phyloP scores from a whole-genome alignment of 2,888 invertebrate species.

The Platynereis dumerilii region DNA sequence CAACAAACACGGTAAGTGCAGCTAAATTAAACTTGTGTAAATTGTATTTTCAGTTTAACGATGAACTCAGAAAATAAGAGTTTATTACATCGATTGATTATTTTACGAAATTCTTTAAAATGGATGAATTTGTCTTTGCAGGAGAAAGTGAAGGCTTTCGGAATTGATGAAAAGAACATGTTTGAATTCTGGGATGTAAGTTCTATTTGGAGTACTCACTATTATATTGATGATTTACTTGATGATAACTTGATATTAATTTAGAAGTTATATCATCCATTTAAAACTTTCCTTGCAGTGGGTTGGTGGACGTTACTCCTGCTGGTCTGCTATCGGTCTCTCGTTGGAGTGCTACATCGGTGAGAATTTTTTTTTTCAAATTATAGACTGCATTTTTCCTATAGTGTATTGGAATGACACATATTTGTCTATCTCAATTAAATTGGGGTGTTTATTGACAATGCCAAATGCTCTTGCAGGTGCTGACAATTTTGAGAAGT shows the following conservation, averaged over 20 bases:
- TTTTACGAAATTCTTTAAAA: too few relatives aligned
- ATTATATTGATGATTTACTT: too few relatives aligned
- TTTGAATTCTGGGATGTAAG: slow-evolving; percentile 97
- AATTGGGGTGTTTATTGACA: too few relatives aligned
- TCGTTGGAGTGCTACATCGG: slow-evolving; percentile 94
- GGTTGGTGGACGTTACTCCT: slow-evolving; percentile 96
- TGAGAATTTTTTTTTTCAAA: slow-evolving; percentile 41
- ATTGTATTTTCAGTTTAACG: neutral
- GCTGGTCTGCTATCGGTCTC: slow-evolving; percentile 99
- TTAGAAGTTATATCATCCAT: neutral
- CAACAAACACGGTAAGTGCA: slow-evolving; percentile 79
- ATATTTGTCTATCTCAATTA: too few relatives aligned
- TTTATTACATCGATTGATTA: too few relatives aligned
- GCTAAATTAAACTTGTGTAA: neutral
- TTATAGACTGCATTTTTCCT: too few relatives aligned
- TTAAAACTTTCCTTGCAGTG: slow-evolving; percentile 67
- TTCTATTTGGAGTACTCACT: slow-evolving; percentile 30
- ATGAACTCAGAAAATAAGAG: too few relatives aligned
- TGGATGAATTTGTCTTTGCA: too few relatives aligned
- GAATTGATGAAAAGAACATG: slow-evolving; percentile 96
- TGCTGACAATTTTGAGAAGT: slow-evolving; percentile 90
- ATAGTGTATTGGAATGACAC: too few relatives aligned
- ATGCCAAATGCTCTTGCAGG: slow-evolving; percentile 57
- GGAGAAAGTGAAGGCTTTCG: slow-evolving; percentile 93
- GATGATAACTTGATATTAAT: neutral